A percentile compares a stretch with the other conserved stretches of the same genome.
These are phyloP conservation scores for Ophioderma brevispina DNA, from an alignment of 35 echinoderm and acorn worm species.

Conservation along the genomic window DNA sequence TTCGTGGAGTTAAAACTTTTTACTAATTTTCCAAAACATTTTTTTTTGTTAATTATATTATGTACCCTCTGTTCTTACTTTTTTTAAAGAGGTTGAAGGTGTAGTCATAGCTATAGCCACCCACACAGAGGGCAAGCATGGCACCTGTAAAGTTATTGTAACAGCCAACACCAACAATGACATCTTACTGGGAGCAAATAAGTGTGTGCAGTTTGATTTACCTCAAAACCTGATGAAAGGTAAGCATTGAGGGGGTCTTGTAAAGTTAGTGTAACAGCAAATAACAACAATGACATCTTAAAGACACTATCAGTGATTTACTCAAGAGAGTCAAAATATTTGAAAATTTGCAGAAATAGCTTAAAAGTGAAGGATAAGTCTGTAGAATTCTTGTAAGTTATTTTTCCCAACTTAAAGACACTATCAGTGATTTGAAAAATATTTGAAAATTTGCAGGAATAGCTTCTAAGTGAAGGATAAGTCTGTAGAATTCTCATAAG, in stretches of 20 bases:
- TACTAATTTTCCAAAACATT: too few relatives aligned
- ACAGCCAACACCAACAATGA: constrained; percentile 41
- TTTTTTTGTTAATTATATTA: not conserved
- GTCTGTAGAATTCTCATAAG: too few relatives aligned
- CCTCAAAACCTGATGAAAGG: constrained; percentile 65
- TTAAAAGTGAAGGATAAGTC: too few relatives aligned
- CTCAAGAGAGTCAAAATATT: too few relatives aligned
- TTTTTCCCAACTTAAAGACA: too few relatives aligned
- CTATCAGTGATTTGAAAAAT: too few relatives aligned
- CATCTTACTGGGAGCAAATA: constrained; percentile 46
- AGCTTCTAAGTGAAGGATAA: too few relatives aligned
- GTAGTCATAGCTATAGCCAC: constrained; percentile 64
- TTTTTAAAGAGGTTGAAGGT: constrained; percentile 67
- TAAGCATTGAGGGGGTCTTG: constrained; percentile 64
- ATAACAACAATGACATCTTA: constrained; percentile 25
- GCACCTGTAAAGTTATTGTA: constrained; percentile 74
- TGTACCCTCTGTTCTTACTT: constrained; percentile 19
- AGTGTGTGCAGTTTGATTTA: constrained; percentile 78
- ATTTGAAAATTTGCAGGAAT: too few relatives aligned
- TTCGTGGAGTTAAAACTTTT: too few relatives aligned
- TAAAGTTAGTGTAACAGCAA: constrained; percentile 72
- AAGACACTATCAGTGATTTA: too few relatives aligned
- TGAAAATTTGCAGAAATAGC: too few relatives aligned
- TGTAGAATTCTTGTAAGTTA: too few relatives aligned
- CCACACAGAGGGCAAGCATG: constrained; percentile 74